phyloP scores from a whole-genome alignment of 2,113 vertebrate species.

The Ceratotherium simum region DNA sequence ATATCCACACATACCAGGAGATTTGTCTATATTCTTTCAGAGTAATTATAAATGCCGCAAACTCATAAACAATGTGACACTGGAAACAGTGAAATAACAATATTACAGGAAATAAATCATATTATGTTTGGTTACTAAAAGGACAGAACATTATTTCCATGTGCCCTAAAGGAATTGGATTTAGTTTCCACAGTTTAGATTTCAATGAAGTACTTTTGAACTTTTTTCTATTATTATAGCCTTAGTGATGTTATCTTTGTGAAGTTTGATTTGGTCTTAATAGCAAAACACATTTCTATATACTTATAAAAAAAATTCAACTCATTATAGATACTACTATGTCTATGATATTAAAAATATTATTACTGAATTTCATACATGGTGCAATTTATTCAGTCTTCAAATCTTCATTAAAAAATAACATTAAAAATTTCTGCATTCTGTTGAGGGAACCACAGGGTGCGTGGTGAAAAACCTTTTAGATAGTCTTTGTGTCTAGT shows the following conservation, averaged over 20 bases:
- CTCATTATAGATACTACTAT: background rate
- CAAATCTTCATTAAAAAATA: conserved; percentile 80
- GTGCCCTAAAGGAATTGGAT: conserved; percentile 80
- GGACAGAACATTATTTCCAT: conserved; percentile 83
- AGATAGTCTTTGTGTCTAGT: conserved; percentile 81
- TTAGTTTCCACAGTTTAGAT: conserved; percentile 82
- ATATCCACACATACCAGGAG: background rate
- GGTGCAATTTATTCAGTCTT: conserved; percentile 73
- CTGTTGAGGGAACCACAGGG: conserved; percentile 43
- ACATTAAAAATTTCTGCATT: conserved; percentile 86
- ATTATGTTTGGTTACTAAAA: conserved; percentile 54
- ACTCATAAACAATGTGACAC: conserved; percentile 55
- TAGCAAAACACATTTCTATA: conserved; percentile 47
- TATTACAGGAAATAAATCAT: conserved; percentile 66
- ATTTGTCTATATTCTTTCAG: conserved; percentile 59
- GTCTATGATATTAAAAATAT: conserved; percentile 34
- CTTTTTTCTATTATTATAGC: conserved; percentile 37
- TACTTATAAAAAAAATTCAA: conserved; percentile 1
- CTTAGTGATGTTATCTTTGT: conserved; percentile 47
- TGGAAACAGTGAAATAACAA: conserved; percentile 71
- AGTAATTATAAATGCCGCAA: conserved; percentile 62
- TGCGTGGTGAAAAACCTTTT: conserved; percentile 80
- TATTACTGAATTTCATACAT: conserved; percentile 62
- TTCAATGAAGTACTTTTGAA: conserved; percentile 68
- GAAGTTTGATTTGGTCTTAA: conserved; percentile 56